phyloP scores from a whole-genome alignment of 1,140 invertebrate genomes.

The Megalopta genalis region DNA sequence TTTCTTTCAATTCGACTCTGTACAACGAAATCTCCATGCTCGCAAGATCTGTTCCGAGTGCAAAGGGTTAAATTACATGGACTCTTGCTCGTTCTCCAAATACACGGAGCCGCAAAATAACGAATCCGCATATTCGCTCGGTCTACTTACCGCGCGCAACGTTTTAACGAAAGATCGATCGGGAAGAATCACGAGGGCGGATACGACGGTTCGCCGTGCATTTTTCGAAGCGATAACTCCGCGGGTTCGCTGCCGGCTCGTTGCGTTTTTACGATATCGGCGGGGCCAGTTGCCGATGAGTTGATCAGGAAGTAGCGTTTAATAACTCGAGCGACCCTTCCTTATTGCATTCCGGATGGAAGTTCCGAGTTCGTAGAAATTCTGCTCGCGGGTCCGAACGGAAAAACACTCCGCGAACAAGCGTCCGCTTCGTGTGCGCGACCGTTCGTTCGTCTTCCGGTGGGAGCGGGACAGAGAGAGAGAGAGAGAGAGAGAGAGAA shows the following conservation, averaged over 20 bases:
- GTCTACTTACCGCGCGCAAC: no score
- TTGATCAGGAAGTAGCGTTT: conserved; percentile 10
- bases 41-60: no score
- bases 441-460: background rate
- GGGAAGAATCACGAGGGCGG: background rate
- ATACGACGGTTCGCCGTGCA: background rate
- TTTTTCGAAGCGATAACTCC: background rate
- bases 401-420: conserved; percentile 21
- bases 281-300: background rate
- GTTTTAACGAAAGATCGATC: no score
- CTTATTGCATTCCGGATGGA: conserved; percentile 20
- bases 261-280: background rate
- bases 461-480: background rate
- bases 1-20: no score
- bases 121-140: no score
- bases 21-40: no score
- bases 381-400: conserved; percentile 22
- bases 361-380: conserved; percentile 24
- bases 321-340: conserved; percentile 17
- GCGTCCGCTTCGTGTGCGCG: background rate
- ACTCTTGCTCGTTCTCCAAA: no score
- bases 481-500: background rate
- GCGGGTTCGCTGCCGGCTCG: background rate
- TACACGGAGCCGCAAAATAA: no score
- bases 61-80: no score